Evolutionary conservation across 1,140 invertebrate species (phyloP), one percentile per base, ranked within the genome.

Genomic region (Spodoptera litura): DNA sequence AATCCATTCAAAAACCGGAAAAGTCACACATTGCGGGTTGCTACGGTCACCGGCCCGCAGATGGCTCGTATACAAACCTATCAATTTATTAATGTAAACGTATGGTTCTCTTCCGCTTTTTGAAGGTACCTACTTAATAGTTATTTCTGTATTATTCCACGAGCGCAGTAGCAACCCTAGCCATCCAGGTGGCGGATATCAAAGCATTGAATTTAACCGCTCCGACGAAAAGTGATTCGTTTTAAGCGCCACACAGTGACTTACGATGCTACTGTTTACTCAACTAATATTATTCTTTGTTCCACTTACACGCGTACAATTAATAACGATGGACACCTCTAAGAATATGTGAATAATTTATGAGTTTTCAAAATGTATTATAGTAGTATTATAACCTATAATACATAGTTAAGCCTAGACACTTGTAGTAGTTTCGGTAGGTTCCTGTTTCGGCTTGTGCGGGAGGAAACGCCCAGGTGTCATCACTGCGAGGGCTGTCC

Each of bases 271-370:
- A 81, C 80, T 94, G 87, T 93, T 93, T 92, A 87, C 88, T 93
- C 78, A 85, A 92, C 88, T 92, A 93, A 93, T 93, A 91, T 91
- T 92, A 90, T 92, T 91, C 86, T 89, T 90, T 89, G 85, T 87
- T 87, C 88, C 87, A 90, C 84, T 91, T 90, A 89, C 86, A 88
- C 72, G 70, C 73, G 78, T 78, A 68, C 49, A 77, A 66, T 68
- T 66, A 66, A 77, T 77, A 56, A 44, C 35, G 38, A 68, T 68
- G 4, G 38, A 74, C 44, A 61, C 72, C 44, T 38, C 56, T 12
- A 71, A 64, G 15, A 44, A 49, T 12, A 64, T 64, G 2, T 64
- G 61, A 64, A 64, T 8, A 49, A 64, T 64, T 44, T 49, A 64
- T 20, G 12, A 1, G 61, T 20, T 64, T 4, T 8, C 4, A 44